phyloP scores from a whole-genome alignment of 2,888 invertebrate species.

The Apamea sordens region DNA sequence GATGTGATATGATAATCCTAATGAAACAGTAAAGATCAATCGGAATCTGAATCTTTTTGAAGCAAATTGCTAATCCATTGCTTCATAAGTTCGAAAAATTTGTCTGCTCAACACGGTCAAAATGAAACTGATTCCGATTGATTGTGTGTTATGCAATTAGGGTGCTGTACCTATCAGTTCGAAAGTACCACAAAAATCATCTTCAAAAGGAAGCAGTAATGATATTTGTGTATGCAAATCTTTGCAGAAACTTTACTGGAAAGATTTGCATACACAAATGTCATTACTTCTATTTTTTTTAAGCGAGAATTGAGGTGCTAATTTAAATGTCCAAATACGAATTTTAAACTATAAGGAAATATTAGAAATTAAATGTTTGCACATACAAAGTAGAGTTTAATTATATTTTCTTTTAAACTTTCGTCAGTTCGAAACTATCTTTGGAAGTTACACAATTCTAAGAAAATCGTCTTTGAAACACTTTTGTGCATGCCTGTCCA shows the following conservation, averaged over 20 bases:
- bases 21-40: background rate
- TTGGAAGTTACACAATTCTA: background rate
- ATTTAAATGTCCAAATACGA: background rate
- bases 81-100: too few relatives aligned
- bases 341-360: too few relatives aligned
- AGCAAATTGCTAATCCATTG: too few relatives aligned
- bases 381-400: background rate
- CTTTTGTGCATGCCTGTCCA: conserved; percentile 68
- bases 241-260: background rate
- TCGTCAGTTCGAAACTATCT: background rate
- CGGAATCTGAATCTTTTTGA: too few relatives aligned
- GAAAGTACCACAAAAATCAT: background rate
- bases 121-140: too few relatives aligned
- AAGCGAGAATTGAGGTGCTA: background rate
- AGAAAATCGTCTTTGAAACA: background rate
- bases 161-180: background rate
- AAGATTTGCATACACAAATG: background rate
- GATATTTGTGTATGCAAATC: too few relatives aligned
- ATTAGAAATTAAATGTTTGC: background rate
- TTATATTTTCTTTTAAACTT: background rate
- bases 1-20: background rate
- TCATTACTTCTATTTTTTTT: background rate
- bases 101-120: too few relatives aligned
- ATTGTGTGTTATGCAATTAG: too few relatives aligned
- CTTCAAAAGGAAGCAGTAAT: too few relatives aligned